Base-by-base conservation (phyloP, 2,113 vertebrate genomes). In the Apodemus sylvaticus region DNA sequence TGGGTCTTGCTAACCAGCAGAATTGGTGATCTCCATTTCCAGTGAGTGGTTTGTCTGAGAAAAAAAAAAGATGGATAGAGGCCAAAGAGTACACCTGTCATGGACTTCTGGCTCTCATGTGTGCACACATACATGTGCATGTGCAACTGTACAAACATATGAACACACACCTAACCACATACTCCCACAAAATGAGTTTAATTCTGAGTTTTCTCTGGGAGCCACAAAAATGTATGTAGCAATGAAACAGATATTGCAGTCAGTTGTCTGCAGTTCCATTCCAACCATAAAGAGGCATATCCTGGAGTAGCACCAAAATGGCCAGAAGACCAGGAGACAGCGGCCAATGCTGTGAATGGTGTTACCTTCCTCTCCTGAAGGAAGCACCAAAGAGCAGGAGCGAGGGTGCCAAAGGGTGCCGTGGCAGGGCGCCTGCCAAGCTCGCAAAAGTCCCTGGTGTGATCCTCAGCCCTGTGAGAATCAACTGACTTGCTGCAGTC, bases 161-260 rank as follows among this genome's bases (percentile, higher is more conserved):
- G 12, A 14, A 58, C 20, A 83, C 58, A 62, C 13, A 58, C 34
- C 45, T 20, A 24, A 22, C 51, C 22, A 82, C 34, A 58, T 26
- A 79, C 3, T 34, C 51, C 31, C 19, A 48, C 76, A 4, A 34
- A 79, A 79, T 36, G 2, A 92, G 91, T 42, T 90, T 93, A 91
- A 71, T 93, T 86, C 90, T 83, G 90, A 66, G 45, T 78, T 88
- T 91, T 93, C 88, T 79, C 94, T 90, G 31, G 39, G 39, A n/a
- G 55, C 78, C 83, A 42, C n/a, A 93, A 93, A 88, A 94, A 89
- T 36, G 90, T 71, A 83, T 73, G 95, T n/a, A 58, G 51, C 22
- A 81, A 81, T 53, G n/a, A 62, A 95, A 60, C 82, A 89, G 53
- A 85, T 45, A 66, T 82, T 71, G 91, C 12, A 20, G n/a, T 87